phyloP scores from a whole-genome alignment of 1,140 invertebrate genomes.

The Archivesica marissinica region DNA sequence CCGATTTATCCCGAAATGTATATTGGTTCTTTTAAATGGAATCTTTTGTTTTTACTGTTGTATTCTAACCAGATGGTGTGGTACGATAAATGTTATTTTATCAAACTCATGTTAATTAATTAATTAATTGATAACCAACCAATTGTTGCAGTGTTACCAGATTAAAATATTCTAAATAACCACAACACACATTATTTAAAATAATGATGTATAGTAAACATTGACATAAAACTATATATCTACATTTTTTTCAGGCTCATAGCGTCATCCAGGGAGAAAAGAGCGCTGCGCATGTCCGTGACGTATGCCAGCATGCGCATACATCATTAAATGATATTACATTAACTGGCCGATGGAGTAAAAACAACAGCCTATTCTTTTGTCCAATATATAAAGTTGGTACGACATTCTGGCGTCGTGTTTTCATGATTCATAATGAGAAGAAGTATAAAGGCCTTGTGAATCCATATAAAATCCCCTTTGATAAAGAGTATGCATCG shows the following conservation, averaged over 20 bases:
- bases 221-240: neutral
- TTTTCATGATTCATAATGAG: conserved; percentile 37
- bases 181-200: too few relatives aligned
- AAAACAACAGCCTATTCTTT: conserved; percentile 56
- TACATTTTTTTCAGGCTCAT: neutral
- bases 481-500: neutral
- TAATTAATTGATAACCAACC: too few relatives aligned
- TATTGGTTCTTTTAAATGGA: too few relatives aligned
- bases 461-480: conserved; percentile 37
- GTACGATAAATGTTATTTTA: too few relatives aligned
- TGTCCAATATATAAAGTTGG: conserved; percentile 71
- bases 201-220: too few relatives aligned
- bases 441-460: conserved; percentile 61
- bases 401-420: conserved; percentile 70
- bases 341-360: conserved; percentile 7
- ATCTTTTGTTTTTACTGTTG: too few relatives aligned
- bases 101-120: too few relatives aligned
- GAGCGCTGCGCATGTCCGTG: neutral
- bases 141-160: too few relatives aligned
- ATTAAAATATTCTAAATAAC: too few relatives aligned
- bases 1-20: too few relatives aligned
- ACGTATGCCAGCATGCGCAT: neutral
- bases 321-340: neutral
- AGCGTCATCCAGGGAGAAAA: neutral
- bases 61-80: too few relatives aligned